These are phyloP conservation scores for Narcine bancroftii DNA, from an alignment of 2,113 vertebrate genomes.

Conservation along the genomic window DNA sequence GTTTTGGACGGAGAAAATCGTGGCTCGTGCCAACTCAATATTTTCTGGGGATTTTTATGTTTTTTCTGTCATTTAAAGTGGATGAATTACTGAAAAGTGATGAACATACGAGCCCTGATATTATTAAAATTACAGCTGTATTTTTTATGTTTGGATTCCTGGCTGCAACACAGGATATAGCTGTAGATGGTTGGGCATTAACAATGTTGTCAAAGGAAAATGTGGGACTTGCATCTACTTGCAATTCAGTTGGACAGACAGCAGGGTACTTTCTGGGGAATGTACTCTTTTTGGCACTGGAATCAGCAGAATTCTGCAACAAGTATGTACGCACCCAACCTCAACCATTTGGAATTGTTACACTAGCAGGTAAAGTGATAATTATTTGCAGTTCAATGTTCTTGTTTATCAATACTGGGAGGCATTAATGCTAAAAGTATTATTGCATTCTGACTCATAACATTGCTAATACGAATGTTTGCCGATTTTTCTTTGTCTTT, in stretches of 20 bases:
- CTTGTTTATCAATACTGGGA: not conserved
- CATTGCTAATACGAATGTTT: too few species aligned
- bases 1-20: conserved; percentile 89
- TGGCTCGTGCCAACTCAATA: conserved; percentile 96
- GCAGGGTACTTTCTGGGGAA: conserved; percentile 96
- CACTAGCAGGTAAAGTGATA: conserved; percentile 76
- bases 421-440: not conserved
- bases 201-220: conserved; percentile 94
- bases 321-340: conserved; percentile 80
- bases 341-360: conserved; percentile 77
- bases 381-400: not conserved
- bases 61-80: conserved; percentile 76
- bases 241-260: conserved; percentile 95
- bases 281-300: conserved; percentile 88
- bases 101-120: conserved; percentile 59
- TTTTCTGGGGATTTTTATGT: conserved; percentile 87
- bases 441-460: not conserved
- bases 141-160: conserved; percentile 93
- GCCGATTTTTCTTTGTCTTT: too few species aligned
- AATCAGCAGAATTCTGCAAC: conserved; percentile 94
- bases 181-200: conserved; percentile 94
- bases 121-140: conserved; percentile 70
- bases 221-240: conserved; percentile 93
- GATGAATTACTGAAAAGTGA: conserved; percentile 65
- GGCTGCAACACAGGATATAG: conserved; percentile 96